A percentile compares a stretch with the other conserved stretches of the same genome.
Conservation (phyloP, 2,797 vertebrate species). For the Amniataba percoides region DNA sequence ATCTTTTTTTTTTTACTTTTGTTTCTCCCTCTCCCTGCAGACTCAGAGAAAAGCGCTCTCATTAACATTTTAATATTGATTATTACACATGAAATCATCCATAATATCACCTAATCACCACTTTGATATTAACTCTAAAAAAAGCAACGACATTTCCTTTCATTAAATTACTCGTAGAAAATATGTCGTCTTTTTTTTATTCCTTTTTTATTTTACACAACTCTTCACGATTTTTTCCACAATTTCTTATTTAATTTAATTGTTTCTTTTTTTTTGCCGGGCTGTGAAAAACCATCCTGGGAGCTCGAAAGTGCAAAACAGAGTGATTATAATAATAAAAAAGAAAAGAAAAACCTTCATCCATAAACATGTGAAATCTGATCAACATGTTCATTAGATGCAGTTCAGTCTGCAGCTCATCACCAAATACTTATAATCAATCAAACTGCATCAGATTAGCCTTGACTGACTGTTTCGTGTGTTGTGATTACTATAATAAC, state of each 20-base stretch:
- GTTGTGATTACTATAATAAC: background rate
- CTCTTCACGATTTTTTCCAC: background rate
- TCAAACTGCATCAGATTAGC: conserved; percentile 7
- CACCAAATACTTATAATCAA: conserved; percentile 16
- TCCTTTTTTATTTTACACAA: background rate
- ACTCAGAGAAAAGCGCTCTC: background rate
- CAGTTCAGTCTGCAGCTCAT: background rate
- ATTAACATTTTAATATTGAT: conserved; percentile 4
- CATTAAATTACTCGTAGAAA: background rate
- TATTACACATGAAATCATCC: background rate
- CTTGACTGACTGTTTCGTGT: background rate
- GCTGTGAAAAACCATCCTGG: conserved; percentile 1
- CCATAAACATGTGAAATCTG: conserved; percentile 16
- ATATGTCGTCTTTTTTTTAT: conserved; percentile 8
- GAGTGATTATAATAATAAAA: background rate
- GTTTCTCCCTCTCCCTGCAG: background rate
- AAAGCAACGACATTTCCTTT: conserved; percentile 2
- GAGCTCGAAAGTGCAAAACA: conserved; percentile 14
- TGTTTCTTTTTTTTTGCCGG: background rate
- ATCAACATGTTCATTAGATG: conserved; percentile 10
- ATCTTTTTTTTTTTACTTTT: background rate
- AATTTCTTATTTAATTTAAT: background rate
- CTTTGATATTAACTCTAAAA: background rate
- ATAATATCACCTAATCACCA: background rate
- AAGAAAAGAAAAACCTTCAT: conserved; percentile 5